Percentiles rank a stretch among this genome's conserved stretches.
Evolutionary conservation across 2,113 vertebrate species (phyloP).

Genomic region (Vulpes vulpes): DNA sequence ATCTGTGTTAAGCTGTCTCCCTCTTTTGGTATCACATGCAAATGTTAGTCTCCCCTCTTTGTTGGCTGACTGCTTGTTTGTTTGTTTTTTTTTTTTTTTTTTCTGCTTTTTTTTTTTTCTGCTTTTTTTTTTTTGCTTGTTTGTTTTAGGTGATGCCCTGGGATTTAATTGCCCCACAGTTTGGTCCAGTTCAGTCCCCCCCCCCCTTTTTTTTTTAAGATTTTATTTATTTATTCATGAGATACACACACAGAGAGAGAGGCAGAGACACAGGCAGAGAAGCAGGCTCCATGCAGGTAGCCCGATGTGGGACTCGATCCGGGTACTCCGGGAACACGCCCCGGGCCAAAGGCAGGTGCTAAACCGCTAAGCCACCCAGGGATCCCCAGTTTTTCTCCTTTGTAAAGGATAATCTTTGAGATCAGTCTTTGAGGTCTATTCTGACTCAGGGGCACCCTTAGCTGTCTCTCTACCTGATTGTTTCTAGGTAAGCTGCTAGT

Average conservation of each 20-base stretch:
- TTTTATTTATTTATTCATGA: too few species aligned
- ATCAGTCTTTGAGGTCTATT: constrained; percentile 23
- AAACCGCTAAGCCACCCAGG: too few species aligned
- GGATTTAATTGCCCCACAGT: neutral
- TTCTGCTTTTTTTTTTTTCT: too few species aligned
- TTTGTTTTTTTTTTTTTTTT: too few species aligned
- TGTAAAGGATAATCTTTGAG: neutral
- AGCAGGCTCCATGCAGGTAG: too few species aligned
- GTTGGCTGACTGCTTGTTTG: neutral
- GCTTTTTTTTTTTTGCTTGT: too few species aligned
- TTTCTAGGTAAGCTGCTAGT: neutral
- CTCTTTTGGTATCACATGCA: neutral
- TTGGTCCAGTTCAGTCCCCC: neutral
- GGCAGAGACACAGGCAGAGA: too few species aligned
- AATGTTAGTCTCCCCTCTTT: constrained; percentile 20
- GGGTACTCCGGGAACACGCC: too few species aligned
- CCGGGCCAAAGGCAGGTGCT: too few species aligned
- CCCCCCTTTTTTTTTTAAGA: too few species aligned
- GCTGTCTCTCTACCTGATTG: neutral
- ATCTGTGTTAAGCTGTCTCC: neutral
- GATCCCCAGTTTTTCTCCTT: neutral
- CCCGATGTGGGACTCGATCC: too few species aligned
- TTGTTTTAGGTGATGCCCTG: constrained; percentile 18
- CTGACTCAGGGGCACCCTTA: neutral
- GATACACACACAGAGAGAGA: too few species aligned